Evolutionary conservation across 1,140 invertebrate genomes (phyloP).

Genomic region (Zaprionus vittiger): DNA sequence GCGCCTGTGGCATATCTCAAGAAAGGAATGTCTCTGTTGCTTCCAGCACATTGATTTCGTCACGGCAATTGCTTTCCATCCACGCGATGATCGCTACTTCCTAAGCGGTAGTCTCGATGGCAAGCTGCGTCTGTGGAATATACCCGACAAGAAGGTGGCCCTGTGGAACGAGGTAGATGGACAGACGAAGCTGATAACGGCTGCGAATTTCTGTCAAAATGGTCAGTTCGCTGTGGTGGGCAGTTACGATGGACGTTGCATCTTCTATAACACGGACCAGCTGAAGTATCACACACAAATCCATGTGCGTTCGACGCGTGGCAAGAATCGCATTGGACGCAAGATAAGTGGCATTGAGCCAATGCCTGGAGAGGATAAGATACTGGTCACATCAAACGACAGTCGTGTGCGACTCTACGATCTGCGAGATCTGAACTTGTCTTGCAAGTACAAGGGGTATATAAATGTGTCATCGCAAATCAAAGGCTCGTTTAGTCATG

Average conservation of each 20-base stretch:
- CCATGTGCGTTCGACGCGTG: constrained; percentile 96
- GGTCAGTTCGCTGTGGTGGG: constrained; percentile 99
- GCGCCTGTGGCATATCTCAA: constrained; percentile 97
- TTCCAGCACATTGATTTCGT: constrained; percentile 99
- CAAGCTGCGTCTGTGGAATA: constrained; percentile 99
- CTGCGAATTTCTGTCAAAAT: constrained; percentile 98
- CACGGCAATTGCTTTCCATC: constrained; percentile 99
- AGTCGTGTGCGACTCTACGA: constrained; percentile 98
- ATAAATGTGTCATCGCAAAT: constrained; percentile 99
- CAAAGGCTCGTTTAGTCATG: constrained; percentile 97
- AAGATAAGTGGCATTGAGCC: constrained; percentile 99
- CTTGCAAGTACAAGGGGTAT: constrained; percentile 98
- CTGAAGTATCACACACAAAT: constrained; percentile 99
- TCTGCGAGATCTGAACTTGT: constrained; percentile 96
- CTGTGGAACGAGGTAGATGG: constrained; percentile 99
- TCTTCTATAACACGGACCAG: constrained; percentile 99
- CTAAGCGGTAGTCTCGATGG: constrained; percentile 97
- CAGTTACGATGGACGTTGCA: constrained; percentile 98
- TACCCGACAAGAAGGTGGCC: constrained; percentile 98
- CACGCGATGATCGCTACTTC: constrained; percentile 97
- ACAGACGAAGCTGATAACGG: constrained; percentile 97
- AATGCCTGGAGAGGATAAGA: constrained; percentile 98
- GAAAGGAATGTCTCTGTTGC: constrained; percentile 98
- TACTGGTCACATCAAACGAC: constrained; percentile 99
- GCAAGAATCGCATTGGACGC: constrained; percentile 96